A percentile compares a stretch with the other conserved stretches of the same genome.
Evolutionary conservation across 2,888 invertebrate genomes (phyloP).

Genomic region (Chloroclystis v-ata): DNA sequence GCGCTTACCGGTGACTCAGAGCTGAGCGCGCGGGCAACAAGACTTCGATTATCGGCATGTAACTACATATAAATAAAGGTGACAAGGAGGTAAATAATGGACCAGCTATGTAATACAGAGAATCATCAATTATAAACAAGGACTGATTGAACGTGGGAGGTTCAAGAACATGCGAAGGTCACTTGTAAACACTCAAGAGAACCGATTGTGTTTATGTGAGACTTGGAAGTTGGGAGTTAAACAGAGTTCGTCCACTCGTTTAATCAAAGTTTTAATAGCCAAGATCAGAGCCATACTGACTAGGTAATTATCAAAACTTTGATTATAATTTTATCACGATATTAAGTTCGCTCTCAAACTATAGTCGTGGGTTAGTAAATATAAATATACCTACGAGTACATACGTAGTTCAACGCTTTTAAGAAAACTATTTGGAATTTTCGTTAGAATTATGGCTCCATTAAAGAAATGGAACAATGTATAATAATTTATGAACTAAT

Average conservation of each 20-base stretch:
- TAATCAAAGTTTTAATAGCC: too few species aligned
- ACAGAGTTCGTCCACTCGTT: neutral
- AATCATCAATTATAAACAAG: conserved; percentile 62
- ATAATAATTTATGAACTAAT: too few species aligned
- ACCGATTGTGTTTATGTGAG: neutral
- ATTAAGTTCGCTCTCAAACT: too few species aligned
- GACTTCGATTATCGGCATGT: conserved; percentile 61
- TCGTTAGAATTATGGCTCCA: too few species aligned
- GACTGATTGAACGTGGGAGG: conserved; percentile 56
- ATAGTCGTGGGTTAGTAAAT: too few species aligned
- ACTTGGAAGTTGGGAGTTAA: neutral
- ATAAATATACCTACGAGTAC: too few species aligned
- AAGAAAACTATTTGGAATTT: too few species aligned
- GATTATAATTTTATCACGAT: too few species aligned
- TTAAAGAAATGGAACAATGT: too few species aligned
- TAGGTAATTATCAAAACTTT: too few species aligned
- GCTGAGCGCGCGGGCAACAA: conserved; percentile 69
- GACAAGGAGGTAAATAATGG: conserved; percentile 70
- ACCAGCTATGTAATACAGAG: conserved; percentile 41
- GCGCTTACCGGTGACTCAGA: conserved; percentile 67
- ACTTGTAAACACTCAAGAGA: conserved; percentile 15
- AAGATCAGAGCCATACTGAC: too few species aligned
- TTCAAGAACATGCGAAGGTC: conserved; percentile 60
- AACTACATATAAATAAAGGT: conserved; percentile 57
- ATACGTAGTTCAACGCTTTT: too few species aligned